Conservation (phyloP, 2,113 vertebrate genomes). For the Onychostruthus taczanowskii region DNA sequence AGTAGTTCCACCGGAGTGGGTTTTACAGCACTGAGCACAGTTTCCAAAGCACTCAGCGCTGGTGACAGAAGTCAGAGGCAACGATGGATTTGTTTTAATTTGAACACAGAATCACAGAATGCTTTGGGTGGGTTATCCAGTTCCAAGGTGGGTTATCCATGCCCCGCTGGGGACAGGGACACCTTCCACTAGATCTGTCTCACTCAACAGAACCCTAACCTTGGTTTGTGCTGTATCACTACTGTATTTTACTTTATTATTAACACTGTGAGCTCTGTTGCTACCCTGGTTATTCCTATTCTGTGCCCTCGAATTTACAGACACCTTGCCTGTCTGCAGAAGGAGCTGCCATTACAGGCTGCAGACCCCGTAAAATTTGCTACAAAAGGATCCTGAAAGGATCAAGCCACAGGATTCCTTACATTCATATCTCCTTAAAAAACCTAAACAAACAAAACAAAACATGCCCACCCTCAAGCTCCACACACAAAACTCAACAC, state of each 20-base stretch:
- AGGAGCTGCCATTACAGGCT: not conserved
- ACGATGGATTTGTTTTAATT: not conserved
- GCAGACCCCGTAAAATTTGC: not conserved
- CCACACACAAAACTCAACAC: not conserved
- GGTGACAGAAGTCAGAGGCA: not conserved
- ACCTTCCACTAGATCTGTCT: not conserved
- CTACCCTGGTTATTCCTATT: not conserved
- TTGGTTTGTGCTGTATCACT: not conserved
- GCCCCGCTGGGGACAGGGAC: not conserved
- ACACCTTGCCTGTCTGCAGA: not conserved
- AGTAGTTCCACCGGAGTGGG: not conserved
- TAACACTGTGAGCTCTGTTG: not conserved
- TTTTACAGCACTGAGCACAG: not conserved
- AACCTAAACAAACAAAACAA: not conserved
- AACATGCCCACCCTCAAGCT: rapidly evolving
- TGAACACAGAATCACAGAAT: not conserved
- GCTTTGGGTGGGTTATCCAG: too few relatives aligned
- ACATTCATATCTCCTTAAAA: not conserved
- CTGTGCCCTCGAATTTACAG: not conserved
- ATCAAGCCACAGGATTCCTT: not conserved
- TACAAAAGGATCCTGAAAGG: not conserved
- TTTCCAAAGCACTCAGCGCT: not conserved
- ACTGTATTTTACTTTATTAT: not conserved
- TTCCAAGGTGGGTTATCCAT: not conserved
- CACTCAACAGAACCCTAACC: not conserved